A percentile compares a stretch with the other conserved stretches of the same genome.
These are phyloP conservation scores for Threskiornis aethiopicus DNA, from an alignment of 2,797 vertebrate genomes.

Conservation along the genomic window DNA sequence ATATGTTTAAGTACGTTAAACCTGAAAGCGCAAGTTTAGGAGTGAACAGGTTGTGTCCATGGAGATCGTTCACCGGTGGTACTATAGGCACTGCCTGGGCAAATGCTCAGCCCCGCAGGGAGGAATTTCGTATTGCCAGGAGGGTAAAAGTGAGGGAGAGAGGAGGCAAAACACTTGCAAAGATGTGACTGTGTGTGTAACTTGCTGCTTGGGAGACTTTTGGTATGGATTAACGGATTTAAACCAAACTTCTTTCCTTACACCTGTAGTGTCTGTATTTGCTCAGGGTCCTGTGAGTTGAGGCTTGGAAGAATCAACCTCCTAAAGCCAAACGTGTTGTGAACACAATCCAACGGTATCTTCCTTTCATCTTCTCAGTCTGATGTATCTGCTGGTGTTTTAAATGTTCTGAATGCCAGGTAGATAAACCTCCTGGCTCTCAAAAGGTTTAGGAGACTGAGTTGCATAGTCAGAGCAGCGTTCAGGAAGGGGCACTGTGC, in stretches of 20 bases:
- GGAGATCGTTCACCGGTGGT: neutral
- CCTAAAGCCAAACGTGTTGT: neutral
- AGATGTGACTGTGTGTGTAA: neutral
- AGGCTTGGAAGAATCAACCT: neutral
- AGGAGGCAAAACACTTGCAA: neutral
- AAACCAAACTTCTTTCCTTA: neutral
- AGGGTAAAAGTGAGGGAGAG: neutral
- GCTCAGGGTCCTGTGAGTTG: neutral
- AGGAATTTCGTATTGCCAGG: neutral
- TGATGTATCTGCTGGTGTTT: neutral
- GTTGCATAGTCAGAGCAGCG: neutral
- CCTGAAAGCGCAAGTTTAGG: neutral
- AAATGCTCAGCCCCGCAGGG: neutral
- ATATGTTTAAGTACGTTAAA: neutral
- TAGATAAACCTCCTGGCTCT: neutral
- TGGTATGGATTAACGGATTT: neutral
- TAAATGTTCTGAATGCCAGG: neutral
- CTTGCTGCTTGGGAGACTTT: neutral
- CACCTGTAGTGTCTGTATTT: neutral
- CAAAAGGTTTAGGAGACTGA: neutral
- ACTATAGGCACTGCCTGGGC: neutral
- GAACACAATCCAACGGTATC: neutral
- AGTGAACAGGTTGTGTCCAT: neutral
- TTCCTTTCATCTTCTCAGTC: neutral
- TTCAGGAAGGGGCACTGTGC: neutral